Evolutionary conservation across 1,140 invertebrate genomes (phyloP), one percentile per base, ranked within the genome.

Genomic region (Cylas formicarius): DNA sequence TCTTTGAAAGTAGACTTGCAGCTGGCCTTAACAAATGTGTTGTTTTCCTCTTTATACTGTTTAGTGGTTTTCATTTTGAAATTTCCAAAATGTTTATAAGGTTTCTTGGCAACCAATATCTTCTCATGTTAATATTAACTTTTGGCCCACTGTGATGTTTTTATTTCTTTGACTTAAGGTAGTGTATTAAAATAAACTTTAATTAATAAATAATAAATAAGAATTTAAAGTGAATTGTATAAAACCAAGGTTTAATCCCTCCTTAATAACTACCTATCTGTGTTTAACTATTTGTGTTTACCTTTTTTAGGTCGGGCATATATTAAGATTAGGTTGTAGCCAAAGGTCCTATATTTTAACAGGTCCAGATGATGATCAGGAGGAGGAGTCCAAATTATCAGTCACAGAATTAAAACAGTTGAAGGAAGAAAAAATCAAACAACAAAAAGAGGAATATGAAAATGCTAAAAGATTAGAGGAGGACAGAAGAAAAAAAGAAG

Each of bases 261-360:
- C n/a, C n/a, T n/a, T n/a, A n/a, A n/a, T n/a, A n/a, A n/a, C n/a
- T n/a, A n/a, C n/a, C n/a, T n/a, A n/a, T n/a, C n/a, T n/a, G n/a
- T n/a, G n/a, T n/a, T n/a, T n/a, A n/a, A n/a, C n/a, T n/a, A n/a
- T n/a, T n/a, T n/a, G n/a, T n/a, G n/a, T n/a, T n/a, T n/a, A 22
- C 24, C 19, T 8, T 43, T 59, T 81, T 4, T 56, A 74, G 47
- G 88, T 92, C 1, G 93, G 93, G 1, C 87, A 96, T 69, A 83
- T 95, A 63, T 67, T 98, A 3, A 93, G 86, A 66, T 84, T 98
- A 67, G 95, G 93, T 2, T 83, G 79, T 28, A 97, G 91, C 57
- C 82, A 87, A 1, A 71, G 94, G 38, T 77, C 86, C 34, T 89
- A 82, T 60, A 84, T 94, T 45, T 56, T 97, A 11, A 75, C 85